Evolutionary conservation across 2,888 invertebrate species (phyloP).

Genomic region (Enchytraeus crypticus): DNA sequence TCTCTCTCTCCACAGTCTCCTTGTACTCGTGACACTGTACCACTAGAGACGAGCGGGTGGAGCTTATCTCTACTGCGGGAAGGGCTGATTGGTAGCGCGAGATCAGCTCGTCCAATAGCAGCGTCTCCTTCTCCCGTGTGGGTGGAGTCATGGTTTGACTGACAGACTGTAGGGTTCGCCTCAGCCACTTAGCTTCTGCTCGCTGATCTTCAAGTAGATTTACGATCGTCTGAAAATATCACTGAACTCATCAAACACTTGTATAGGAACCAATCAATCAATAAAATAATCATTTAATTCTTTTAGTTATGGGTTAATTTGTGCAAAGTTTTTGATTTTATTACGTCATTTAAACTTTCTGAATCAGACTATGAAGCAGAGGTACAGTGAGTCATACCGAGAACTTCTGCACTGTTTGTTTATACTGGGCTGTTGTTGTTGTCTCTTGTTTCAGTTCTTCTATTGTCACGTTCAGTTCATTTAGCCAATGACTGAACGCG

Average conservation of each 20-base stretch:
- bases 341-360: no score
- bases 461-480: constrained; percentile 72
- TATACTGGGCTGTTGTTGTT: constrained; percentile 77
- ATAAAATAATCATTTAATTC: no score
- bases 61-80: constrained; percentile 82
- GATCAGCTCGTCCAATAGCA: constrained; percentile 70
- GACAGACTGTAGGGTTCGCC: constrained; percentile 78
- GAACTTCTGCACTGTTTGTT: constrained; percentile 77
- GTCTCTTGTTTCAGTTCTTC: constrained; percentile 75
- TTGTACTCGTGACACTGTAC: constrained; percentile 85
- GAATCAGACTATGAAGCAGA: no score
- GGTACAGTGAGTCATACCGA: constrained; percentile 36
- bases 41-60: constrained; percentile 83
- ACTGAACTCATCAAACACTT: no score
- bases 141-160: constrained; percentile 76
- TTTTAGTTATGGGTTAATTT: no score
- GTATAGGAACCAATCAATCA: no score
- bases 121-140: constrained; percentile 67
- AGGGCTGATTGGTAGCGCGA: constrained; percentile 67
- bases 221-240: constrained; percentile 65
- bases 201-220: constrained; percentile 79
- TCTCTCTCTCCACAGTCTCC: constrained; percentile 76
- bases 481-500: constrained; percentile 83
- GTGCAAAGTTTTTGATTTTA: no score
- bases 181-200: constrained; percentile 90